Base-by-base conservation (phyloP, 2,113 vertebrate genomes). In the Aviceda subcristata region DNA sequence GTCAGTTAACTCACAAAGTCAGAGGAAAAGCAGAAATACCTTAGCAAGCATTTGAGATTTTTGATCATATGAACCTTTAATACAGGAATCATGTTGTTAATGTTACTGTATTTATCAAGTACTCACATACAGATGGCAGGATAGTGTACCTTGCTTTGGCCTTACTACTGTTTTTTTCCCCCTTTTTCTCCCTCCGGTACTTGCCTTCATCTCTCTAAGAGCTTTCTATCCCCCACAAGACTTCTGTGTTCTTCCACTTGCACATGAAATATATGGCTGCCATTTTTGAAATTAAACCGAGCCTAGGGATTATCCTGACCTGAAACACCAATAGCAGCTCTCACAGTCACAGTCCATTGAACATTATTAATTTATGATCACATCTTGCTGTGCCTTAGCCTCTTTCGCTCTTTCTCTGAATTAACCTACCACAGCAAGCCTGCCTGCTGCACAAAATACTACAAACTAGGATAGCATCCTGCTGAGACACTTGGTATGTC, bases 291-390 rank as follows among this genome's bases (percentile, higher is more conserved):
- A 91, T 92, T 86, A 87, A 94, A 76, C 68, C 0, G 72, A 79
- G 84, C 73, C 96, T 94, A 66, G 88, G 83, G 80, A 94, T 95
- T 95, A 92, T 90, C 86, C 55, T 92, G 91, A 90, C 84, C 84
- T 88, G 69, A 97, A 96, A 97, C 76, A 95, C 97, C 97, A 96
- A 96, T 83, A 88, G 82, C 55, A 92, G 59, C 82, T 91, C 90
- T 95, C 91, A 57, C 69, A 95, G 96, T 91, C 92, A 96, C 92
- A 96, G 92, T 95, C 92, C 91, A 97, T 82, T 92, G 94, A 91
- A 89, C 74, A 85, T 94, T 94, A 97, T 96, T 95, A 95, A 95
- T 96, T 97, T 96, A 97, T 95, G 91, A 91, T 79, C 92, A 79
- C 94, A 90, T 95, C 94, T 95, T 89, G 83, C 91, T 95, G 87